A percentile compares a stretch with the other conserved stretches of the same genome.
Evolutionary conservation across 2,797 vertebrate species (phyloP).

Genomic region (Nyctalus aviator): DNA sequence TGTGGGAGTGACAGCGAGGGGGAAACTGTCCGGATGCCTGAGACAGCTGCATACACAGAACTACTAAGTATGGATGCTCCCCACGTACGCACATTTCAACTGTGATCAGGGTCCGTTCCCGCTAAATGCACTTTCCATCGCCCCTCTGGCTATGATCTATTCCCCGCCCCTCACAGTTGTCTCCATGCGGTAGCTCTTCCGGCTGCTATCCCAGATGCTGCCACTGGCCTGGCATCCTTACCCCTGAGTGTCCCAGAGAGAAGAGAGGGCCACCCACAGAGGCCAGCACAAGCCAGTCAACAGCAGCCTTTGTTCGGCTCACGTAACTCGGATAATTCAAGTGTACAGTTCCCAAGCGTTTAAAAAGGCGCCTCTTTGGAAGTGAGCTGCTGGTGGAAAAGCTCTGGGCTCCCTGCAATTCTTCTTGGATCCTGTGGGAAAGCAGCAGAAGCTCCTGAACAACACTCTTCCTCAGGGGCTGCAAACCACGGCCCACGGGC

Average conservation of each 20-base stretch:
- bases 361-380: not conserved
- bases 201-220: not conserved
- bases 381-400: not conserved
- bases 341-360: not conserved
- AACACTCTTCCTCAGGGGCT: not conserved
- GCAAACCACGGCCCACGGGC: not conserved
- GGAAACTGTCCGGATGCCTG: not conserved
- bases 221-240: not conserved
- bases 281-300: not conserved
- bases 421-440: slow-evolving; percentile 40
- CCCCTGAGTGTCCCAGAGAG: slow-evolving; percentile 6
- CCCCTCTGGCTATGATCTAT: not conserved
- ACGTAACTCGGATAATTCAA: not conserved
- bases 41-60: not conserved
- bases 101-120: not conserved
- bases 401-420: not conserved
- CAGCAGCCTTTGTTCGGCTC: not conserved
- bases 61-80: not conserved
- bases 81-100: not conserved
- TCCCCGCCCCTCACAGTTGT: not conserved
- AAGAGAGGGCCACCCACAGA: not conserved
- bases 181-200: not conserved
- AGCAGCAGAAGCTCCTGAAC: not conserved
- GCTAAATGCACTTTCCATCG: not conserved
- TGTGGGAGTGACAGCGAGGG: not conserved